Evolutionary conservation across 53 echinoderm and acorn worm species (phyloP).

Genomic region (Apostichopus leukothele): DNA sequence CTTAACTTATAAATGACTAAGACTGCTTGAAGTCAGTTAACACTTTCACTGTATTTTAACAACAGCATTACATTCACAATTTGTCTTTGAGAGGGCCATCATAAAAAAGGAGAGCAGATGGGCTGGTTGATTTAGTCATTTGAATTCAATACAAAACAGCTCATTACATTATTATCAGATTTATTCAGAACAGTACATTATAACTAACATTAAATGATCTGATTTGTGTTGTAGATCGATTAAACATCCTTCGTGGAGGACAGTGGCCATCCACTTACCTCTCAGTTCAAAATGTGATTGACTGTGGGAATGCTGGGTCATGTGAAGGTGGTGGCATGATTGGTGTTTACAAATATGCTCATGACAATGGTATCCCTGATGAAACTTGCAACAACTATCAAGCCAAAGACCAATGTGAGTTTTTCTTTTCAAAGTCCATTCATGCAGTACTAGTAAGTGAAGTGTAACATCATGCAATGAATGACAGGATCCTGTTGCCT

Average conservation of each 20-base stretch:
- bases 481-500: too few relatives aligned
- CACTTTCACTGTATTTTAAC: too few relatives aligned
- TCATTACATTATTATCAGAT: not conserved
- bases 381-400: constrained; percentile 99
- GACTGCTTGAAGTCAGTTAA: too few relatives aligned
- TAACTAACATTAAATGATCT: not conserved
- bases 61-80: too few relatives aligned
- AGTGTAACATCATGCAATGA: too few relatives aligned
- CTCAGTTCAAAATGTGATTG: constrained; percentile 96
- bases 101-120: too few relatives aligned
- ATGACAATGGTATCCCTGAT: constrained; percentile 86
- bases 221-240: constrained; percentile 67
- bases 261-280: constrained; percentile 92
- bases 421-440: too few relatives aligned
- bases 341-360: constrained; percentile 82
- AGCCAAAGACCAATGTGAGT: constrained; percentile 86
- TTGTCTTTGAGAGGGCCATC: too few relatives aligned
- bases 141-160: too few relatives aligned
- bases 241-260: constrained; percentile 89
- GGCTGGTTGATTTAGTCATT: too few relatives aligned
- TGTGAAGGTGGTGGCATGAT: constrained; percentile 90
- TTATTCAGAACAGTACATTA: not conserved
- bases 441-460: too few relatives aligned
- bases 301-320: constrained; percentile 87
- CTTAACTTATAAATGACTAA: too few relatives aligned